Conservation (phyloP, 2,113 vertebrate species). For the Electrona antarctica region DNA sequence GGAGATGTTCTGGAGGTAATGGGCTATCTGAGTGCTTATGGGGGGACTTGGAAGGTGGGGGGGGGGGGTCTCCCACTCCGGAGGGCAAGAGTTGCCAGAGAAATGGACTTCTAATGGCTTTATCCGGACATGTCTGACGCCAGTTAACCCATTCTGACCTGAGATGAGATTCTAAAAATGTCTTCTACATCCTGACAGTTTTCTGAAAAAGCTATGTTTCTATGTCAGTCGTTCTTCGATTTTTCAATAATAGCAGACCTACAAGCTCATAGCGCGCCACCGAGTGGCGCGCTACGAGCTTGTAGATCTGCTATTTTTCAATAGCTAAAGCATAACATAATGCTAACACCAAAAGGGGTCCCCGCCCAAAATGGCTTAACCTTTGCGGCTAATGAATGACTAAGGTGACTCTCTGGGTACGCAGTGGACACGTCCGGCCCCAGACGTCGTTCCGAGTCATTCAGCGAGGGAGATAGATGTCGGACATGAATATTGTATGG, state of each 20-base stretch:
- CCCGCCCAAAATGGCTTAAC: no score
- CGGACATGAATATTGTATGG: constrained; percentile 55
- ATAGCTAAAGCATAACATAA: no score
- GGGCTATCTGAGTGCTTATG: constrained; percentile 47
- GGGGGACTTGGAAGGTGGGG: neutral
- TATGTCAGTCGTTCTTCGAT: no score
- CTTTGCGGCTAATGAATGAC: constrained; percentile 53
- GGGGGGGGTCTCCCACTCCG: constrained; percentile 18
- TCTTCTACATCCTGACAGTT: no score
- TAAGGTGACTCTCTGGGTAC: constrained; percentile 52
- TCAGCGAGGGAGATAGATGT: constrained; percentile 52
- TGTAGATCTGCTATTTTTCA: no score
- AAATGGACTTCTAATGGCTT: constrained; percentile 56
- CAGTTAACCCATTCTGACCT: no score
- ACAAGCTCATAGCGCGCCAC: no score
- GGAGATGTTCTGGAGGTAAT: constrained; percentile 57
- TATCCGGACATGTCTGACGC: constrained; percentile 57
- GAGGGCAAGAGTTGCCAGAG: constrained; percentile 35
- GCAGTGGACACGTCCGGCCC: constrained; percentile 25
- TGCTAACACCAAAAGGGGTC: no score
- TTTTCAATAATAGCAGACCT: no score
- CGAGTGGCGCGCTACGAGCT: no score
- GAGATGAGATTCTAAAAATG: no score
- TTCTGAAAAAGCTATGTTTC: no score
- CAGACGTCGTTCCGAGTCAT: constrained; percentile 37